Evolutionary conservation across 2,113 vertebrate species (phyloP).

Genomic region (Mustela nigripes): DNA sequence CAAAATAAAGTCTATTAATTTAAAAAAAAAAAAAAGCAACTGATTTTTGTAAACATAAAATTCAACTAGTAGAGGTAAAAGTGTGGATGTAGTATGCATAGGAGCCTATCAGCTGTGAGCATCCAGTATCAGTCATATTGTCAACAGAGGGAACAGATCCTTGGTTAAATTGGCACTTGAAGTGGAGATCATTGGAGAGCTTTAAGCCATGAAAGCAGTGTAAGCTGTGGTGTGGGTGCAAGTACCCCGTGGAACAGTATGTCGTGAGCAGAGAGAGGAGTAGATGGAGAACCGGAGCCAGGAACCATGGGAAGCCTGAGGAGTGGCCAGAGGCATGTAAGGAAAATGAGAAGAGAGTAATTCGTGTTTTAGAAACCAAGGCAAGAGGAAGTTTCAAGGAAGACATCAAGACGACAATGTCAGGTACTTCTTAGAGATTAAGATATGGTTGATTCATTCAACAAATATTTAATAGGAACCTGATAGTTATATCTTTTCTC

Average conservation of each 20-base stretch:
- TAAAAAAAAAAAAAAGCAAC: not conserved
- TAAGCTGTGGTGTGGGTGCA: not conserved
- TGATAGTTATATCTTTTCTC: not conserved
- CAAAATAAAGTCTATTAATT: not conserved
- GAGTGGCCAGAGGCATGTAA: not conserved
- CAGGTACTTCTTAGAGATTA: slow-evolving; percentile 23
- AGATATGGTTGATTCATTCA: not conserved
- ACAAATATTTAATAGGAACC: not conserved
- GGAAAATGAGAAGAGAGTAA: not conserved
- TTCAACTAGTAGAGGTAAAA: not conserved
- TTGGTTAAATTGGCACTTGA: not conserved
- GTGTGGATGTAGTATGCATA: not conserved
- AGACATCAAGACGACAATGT: not conserved
- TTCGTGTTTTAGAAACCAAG: not conserved
- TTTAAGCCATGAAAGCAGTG: not conserved
- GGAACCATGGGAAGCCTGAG: not conserved
- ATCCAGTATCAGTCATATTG: not conserved
- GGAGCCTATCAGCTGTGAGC: not conserved
- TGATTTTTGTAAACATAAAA: not conserved
- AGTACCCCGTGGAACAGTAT: not conserved
- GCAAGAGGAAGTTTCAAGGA: not conserved
- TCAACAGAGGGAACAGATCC: not conserved
- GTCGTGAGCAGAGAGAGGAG: not conserved
- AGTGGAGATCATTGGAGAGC: not conserved
- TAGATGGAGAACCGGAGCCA: not conserved